Conservation (phyloP, 2,113 vertebrate species). For the Atrichornis clamosus region DNA sequence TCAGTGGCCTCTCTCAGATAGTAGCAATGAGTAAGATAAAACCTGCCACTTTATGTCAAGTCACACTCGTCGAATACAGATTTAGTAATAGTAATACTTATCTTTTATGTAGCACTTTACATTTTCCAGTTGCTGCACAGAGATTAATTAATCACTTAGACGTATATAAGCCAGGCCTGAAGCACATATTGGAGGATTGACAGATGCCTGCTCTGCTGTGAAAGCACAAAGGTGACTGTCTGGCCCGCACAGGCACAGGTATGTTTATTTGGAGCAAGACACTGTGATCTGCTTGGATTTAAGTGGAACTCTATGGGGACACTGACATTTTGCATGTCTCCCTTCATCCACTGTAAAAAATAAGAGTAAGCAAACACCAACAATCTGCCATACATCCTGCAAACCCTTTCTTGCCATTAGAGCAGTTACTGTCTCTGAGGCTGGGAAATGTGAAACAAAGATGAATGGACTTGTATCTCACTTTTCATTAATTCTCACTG, state of each 20-base stretch:
- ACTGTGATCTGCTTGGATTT: neutral
- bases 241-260: neutral
- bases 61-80: slow-evolving; percentile 31
- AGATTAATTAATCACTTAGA: slow-evolving; percentile 59
- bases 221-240: neutral
- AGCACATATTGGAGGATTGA: neutral
- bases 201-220: neutral
- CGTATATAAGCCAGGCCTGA: neutral
- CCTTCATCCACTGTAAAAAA: neutral
- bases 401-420: neutral
- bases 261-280: neutral
- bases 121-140: slow-evolving; percentile 53
- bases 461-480: neutral
- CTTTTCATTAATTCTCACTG: neutral
- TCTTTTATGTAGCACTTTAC: slow-evolving; percentile 59
- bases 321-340: neutral
- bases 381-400: neutral
- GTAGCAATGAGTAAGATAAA: slow-evolving; percentile 49
- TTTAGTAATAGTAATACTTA: slow-evolving; percentile 57
- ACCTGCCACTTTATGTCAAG: slow-evolving; percentile 51
- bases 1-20: slow-evolving; percentile 41
- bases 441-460: neutral
- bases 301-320: fast-evolving
- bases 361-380: neutral
- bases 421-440: neutral